Percentiles rank a stretch among this genome's conserved stretches.
phyloP scores from a whole-genome alignment of 2,113 vertebrate species.

The Henicopernis longicauda region DNA sequence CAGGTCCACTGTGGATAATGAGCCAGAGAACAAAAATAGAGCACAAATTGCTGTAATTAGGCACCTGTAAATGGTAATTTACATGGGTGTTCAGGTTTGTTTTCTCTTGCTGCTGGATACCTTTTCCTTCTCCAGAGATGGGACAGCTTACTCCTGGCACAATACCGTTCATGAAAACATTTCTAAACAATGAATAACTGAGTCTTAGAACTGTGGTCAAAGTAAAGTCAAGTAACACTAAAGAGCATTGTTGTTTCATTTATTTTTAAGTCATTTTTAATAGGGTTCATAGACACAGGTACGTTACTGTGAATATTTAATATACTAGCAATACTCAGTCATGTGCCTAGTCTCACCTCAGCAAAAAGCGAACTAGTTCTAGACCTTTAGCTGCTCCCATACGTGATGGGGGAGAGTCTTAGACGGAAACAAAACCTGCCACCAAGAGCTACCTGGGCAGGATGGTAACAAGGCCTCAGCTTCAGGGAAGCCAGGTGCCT shows the following conservation, averaged over 20 bases:
- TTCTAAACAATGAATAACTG: background rate
- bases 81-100: background rate
- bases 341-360: background rate
- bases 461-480: background rate
- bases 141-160: background rate
- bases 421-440: background rate
- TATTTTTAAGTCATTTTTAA: background rate
- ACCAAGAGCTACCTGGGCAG: background rate
- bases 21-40: slow-evolving; percentile 12
- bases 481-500: background rate
- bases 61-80: background rate
- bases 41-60: slow-evolving; percentile 38
- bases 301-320: background rate
- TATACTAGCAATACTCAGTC: background rate
- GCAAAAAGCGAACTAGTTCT: background rate
- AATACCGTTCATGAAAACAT: background rate
- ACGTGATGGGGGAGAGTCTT: accelerated
- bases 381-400: background rate
- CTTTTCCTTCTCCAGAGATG: background rate
- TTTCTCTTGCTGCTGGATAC: background rate
- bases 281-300: background rate
- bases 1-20: background rate
- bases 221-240: background rate
- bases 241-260: background rate
- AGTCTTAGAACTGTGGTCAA: background rate